Base-by-base conservation (phyloP, 2,888 invertebrate genomes). In the Synergus japonicus region DNA sequence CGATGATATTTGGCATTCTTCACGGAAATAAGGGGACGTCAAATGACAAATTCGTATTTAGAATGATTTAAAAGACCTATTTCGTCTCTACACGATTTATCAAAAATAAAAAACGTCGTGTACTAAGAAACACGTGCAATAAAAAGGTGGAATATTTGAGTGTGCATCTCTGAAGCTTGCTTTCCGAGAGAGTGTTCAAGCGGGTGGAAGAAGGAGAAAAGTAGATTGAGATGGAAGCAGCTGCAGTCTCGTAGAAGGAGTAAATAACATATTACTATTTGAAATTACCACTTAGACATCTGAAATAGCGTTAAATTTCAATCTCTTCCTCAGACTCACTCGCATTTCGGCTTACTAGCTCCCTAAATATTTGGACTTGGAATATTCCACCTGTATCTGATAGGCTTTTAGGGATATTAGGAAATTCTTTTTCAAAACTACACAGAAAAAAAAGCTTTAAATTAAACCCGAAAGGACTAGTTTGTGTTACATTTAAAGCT, bases 251-350 rank as follows among this genome's bases (percentile, higher is more conserved):
- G 67, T 22, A 67, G 46, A 44, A 67, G 67, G 44, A 67, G 67
- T 67, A 67, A 67, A 67, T 67, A 67, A 67, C 67, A 67, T 67
- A 67, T 67, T 67, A 67, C 67, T 44, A 44, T 67, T 44, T 46
- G 67, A 67, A 67, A 67, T 67, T 67, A 67, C 67, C 67, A 67
- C 67, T 67, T 44, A 67, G 67, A 67, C 46, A 13, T 44, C 44
- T 67, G 22, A 67, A 18, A 67, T 67, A 46, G 44, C 44, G 44
- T 44, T 46, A 67, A 46, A 67, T 67, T 67, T 67, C 67, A 67
- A 67, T 44, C 22, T 67, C 44, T 7, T 12, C 67, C 10, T 13
- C 12, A 22, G 18, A 60, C 12, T n/a, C n/a, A n/a, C 65, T 66
- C 15, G 18, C 13, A 1, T 66, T 43, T 43, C 10, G n/a, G 65